Percentiles rank a stretch among this genome's conserved stretches.
Evolutionary conservation across 2,113 vertebrate species (phyloP).

Genomic region (Donacobius atricapilla): DNA sequence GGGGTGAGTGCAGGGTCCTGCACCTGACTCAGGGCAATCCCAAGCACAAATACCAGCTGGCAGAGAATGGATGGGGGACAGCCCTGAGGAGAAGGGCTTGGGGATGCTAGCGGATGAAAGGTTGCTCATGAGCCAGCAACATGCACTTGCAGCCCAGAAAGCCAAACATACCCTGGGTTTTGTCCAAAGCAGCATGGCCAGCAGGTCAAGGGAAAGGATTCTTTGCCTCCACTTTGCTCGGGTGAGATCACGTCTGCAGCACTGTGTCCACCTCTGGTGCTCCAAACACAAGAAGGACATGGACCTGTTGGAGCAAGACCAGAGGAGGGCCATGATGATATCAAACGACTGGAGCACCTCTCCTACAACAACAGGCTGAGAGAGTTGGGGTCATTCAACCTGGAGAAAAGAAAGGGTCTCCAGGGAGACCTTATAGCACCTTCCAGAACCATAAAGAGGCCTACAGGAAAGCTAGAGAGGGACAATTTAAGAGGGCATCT

Average conservation of each 20-base stretch:
- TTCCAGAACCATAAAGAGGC: neutral
- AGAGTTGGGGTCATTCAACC: neutral
- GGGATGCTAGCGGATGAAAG: neutral
- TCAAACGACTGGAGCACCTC: neutral
- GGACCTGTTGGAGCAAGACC: neutral
- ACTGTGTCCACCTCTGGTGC: neutral
- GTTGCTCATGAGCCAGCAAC: neutral
- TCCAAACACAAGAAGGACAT: neutral
- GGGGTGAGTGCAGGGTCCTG: neutral
- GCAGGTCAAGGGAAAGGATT: neutral
- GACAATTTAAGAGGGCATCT: neutral
- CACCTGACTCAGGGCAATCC: neutral
- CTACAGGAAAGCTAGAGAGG: neutral
- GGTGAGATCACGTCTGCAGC: neutral
- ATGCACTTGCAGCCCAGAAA: neutral
- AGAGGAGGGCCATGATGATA: neutral
- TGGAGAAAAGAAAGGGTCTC: neutral
- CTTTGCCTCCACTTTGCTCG: accelerated
- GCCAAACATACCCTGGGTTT: neutral
- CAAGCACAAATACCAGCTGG: neutral
- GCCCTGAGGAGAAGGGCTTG: neutral
- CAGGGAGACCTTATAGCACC: neutral
- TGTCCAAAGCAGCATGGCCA: neutral
- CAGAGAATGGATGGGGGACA: neutral
- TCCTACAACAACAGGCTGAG: neutral